Percentiles rank a stretch among this genome's conserved stretches.
phyloP scores from a whole-genome alignment of 2,113 vertebrate species.

The Hassar affinis region DNA sequence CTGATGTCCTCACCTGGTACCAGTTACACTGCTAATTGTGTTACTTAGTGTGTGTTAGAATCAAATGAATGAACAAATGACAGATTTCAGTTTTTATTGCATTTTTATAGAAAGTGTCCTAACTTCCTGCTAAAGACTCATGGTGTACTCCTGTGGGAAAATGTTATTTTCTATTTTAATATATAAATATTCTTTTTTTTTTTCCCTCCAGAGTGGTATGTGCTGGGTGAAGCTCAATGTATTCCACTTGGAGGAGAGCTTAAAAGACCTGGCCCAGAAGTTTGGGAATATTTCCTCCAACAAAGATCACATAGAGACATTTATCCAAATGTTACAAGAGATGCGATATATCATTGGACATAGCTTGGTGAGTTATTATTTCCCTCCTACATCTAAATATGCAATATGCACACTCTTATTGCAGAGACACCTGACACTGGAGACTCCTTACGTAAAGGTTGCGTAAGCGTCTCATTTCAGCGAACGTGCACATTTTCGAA shows the following conservation, averaged over 20 bases:
- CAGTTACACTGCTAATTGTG: too few species aligned
- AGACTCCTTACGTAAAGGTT: background rate
- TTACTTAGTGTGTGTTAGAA: too few species aligned
- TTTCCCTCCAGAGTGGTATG: conserved; percentile 66
- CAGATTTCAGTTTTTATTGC: too few species aligned
- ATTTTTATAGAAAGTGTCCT: too few species aligned
- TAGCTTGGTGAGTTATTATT: conserved; percentile 62
- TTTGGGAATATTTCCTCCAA: conserved; percentile 80
- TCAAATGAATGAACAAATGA: too few species aligned
- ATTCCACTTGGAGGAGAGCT: conserved; percentile 73
- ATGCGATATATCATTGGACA: conserved; percentile 63
- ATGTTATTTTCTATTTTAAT: background rate
- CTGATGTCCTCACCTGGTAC: too few species aligned
- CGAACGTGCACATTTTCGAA: too few species aligned
- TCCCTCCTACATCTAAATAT: too few species aligned
- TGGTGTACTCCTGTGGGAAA: background rate
- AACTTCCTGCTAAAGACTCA: background rate
- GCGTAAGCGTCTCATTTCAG: too few species aligned
- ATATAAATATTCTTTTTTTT: too few species aligned
- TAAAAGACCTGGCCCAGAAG: conserved; percentile 69
- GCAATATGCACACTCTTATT: too few species aligned
- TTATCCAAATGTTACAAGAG: conserved; percentile 71
- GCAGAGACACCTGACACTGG: background rate
- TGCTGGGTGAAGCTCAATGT: conserved; percentile 78
- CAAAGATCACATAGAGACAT: conserved; percentile 71